Conservation (phyloP, 2,797 vertebrate genomes). For the Squalus acanthias region DNA sequence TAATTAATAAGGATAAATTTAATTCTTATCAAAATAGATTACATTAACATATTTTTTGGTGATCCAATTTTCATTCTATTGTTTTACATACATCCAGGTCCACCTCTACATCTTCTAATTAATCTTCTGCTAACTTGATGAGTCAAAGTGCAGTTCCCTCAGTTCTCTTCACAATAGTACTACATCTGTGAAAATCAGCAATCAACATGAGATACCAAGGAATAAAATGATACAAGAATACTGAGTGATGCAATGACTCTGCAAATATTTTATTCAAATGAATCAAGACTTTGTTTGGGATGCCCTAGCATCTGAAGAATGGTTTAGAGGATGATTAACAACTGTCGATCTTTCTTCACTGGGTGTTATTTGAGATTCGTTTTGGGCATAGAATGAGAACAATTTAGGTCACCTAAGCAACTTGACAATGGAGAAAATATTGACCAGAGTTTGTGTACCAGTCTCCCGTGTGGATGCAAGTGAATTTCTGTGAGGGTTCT, state of each 20-base stretch:
- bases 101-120: neutral
- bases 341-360: neutral
- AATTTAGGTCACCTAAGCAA: neutral
- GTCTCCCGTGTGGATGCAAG: neutral
- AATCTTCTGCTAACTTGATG: constrained; percentile 10
- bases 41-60: neutral
- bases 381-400: neutral
- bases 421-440: neutral
- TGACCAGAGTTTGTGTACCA: neutral
- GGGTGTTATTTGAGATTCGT: neutral
- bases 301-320: neutral
- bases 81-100: neutral
- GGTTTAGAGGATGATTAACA: neutral
- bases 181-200: neutral
- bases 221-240: neutral
- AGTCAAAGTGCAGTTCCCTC: neutral
- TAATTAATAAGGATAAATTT: constrained; percentile 18
- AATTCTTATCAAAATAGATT: neutral
- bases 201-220: neutral
- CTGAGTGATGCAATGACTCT: neutral
- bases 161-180: neutral
- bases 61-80: neutral
- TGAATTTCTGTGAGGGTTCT: neutral
- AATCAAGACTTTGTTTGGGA: neutral
- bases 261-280: neutral